These are phyloP conservation scores for Spea bombifrons DNA, from an alignment of 2,113 vertebrate genomes.

Conservation along the genomic window DNA sequence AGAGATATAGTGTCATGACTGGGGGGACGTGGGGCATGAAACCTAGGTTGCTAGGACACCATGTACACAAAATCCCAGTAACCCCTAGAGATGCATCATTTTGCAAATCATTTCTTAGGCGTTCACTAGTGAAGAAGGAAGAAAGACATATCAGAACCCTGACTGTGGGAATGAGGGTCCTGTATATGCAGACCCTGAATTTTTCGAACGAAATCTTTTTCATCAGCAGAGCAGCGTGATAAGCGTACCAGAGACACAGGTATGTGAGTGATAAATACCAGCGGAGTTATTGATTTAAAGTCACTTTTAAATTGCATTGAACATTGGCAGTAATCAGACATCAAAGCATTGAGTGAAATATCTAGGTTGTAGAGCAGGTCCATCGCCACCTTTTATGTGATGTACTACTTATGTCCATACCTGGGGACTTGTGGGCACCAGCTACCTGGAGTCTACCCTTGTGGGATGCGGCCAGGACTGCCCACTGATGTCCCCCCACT, in stretches of 20 bases:
- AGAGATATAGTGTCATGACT: not conserved
- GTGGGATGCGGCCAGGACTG: too few relatives aligned
- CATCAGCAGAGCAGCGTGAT: not conserved
- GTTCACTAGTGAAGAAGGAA: not conserved
- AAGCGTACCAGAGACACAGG: not conserved
- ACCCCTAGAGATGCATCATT: not conserved
- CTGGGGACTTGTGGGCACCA: too few relatives aligned
- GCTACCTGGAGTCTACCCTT: too few relatives aligned
- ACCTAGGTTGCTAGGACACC: constrained; percentile 21
- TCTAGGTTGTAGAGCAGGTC: too few relatives aligned
- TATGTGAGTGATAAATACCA: not conserved
- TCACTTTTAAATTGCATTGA: too few relatives aligned
- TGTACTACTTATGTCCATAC: too few relatives aligned
- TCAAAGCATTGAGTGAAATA: too few relatives aligned
- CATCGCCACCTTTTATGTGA: too few relatives aligned
- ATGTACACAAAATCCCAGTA: constrained; percentile 34
- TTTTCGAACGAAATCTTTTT: not conserved
- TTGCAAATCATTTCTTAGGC: not conserved
- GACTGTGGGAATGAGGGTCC: constrained; percentile 1
- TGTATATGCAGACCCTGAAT: not conserved
- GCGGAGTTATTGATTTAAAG: too few relatives aligned
- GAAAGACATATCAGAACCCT: not conserved
- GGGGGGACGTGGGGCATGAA: not conserved
- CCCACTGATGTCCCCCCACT: too few relatives aligned
- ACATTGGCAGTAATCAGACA: too few relatives aligned